phyloP scores from a whole-genome alignment of 2,888 invertebrate species.

The Nasonia oneida region DNA sequence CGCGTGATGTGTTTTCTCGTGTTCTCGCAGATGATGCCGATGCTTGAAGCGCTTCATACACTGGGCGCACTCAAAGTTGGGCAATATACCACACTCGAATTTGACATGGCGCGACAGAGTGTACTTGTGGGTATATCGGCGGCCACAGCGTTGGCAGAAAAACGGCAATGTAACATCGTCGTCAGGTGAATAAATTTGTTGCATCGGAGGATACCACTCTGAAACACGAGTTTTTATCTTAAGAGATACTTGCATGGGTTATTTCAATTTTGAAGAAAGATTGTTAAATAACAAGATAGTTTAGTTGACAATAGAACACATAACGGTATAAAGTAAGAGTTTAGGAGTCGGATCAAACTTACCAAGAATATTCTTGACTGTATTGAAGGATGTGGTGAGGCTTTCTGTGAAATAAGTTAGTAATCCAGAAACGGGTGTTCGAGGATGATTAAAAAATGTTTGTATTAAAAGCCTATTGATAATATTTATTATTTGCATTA shows the following conservation, averaged over 20 bases:
- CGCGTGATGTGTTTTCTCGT: conserved; percentile 61
- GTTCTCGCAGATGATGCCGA: conserved; percentile 72
- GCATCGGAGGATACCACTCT: conserved; percentile 19
- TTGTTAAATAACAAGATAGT: background rate
- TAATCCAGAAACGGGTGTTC: background rate
- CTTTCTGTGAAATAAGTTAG: too few relatives aligned
- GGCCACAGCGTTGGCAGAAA: conserved; percentile 69
- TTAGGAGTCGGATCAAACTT: background rate
- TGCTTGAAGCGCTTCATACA: conserved; percentile 74
- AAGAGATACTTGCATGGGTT: background rate
- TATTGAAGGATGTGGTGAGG: background rate
- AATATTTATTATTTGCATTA: background rate
- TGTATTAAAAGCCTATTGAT: background rate
- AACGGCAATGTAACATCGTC: conserved; percentile 45
- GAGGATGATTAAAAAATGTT: background rate
- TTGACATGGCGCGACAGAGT: conserved; percentile 16
- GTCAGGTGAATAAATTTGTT: background rate
- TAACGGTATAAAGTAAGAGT: background rate
- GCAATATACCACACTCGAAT: conserved; percentile 15
- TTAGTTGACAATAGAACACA: background rate
- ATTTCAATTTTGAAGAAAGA: background rate
- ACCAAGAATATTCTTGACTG: background rate
- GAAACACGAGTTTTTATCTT: conserved; percentile 1
- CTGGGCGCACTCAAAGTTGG: background rate
- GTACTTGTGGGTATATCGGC: conserved; percentile 74